These are phyloP conservation scores for Ctenochaetus hawaiiensis DNA, from an alignment of 2,797 vertebrate species.

Conservation along the genomic window DNA sequence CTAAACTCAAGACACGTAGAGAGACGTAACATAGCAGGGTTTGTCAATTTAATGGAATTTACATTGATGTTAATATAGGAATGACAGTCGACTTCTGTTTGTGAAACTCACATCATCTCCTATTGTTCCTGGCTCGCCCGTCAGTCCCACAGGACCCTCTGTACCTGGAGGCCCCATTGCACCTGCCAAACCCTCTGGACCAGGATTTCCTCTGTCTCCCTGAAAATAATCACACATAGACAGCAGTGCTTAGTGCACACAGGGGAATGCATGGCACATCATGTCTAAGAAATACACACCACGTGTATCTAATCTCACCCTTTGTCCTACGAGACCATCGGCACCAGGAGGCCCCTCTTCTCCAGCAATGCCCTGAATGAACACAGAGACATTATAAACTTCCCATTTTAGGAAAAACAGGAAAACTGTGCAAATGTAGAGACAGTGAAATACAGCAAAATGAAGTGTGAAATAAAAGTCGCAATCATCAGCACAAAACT, in stretches of 20 bases:
- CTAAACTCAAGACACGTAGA: constrained; percentile 72
- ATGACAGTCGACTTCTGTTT: background rate
- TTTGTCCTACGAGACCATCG: constrained; percentile 91
- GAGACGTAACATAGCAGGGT: background rate
- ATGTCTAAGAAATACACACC: background rate
- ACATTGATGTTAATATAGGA: background rate
- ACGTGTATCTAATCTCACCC: constrained; percentile 84
- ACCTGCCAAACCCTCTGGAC: constrained; percentile 92
- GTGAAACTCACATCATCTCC: constrained; percentile 89
- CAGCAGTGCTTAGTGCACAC: background rate
- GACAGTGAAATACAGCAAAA: background rate
- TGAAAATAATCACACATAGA: constrained; percentile 60
- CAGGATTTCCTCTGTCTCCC: constrained; percentile 93
- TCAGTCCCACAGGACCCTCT: constrained; percentile 91
- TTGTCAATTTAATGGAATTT: background rate
- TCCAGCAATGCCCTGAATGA: constrained; percentile 89
- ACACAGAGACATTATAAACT: constrained; percentile 9
- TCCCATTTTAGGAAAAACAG: background rate
- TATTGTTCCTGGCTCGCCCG: constrained; percentile 90
- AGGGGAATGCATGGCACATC: background rate
- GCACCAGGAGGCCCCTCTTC: constrained; percentile 92
- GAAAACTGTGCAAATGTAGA: background rate
- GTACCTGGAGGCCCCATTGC: constrained; percentile 89
- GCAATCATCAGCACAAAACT: constrained; percentile 1
- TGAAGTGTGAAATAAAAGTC: background rate